Evolutionary conservation across 2,888 invertebrate genomes (phyloP).

Genomic region (Chromoteleia sp.): DNA sequence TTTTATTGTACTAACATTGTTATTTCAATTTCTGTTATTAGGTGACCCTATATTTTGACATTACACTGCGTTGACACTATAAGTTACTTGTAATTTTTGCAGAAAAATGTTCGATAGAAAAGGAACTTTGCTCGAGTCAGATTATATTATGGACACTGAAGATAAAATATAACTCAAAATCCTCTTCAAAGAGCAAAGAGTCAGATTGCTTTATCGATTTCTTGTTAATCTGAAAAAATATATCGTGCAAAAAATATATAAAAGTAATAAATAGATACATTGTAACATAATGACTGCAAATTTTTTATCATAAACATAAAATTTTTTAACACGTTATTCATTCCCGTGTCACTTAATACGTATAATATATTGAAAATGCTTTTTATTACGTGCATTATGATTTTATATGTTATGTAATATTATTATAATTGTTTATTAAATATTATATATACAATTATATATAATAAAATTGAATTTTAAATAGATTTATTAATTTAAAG

Average conservation of each 20-base stretch:
- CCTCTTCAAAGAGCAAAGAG: constrained; percentile 51
- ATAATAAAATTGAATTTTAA: no score
- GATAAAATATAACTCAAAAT: constrained; percentile 60
- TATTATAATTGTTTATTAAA: no score
- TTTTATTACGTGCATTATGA: no score
- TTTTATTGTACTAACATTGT: neutral
- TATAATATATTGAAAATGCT: no score
- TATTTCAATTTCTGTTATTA: neutral
- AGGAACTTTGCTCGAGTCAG: constrained; percentile 42
- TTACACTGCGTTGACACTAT: constrained; percentile 2
- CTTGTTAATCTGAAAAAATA: constrained; percentile 47
- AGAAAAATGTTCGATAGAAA: constrained; percentile 30
- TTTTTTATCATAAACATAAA: no score
- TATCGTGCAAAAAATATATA: constrained; percentile 28
- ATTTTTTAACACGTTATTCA: no score
- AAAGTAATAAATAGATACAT: constrained; percentile 35
- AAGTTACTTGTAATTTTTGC: constrained; percentile 24
- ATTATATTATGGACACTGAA: constrained; percentile 46
- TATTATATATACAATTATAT: no score
- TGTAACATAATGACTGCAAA: neutral
- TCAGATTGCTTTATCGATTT: constrained; percentile 63
- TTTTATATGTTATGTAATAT: no score
- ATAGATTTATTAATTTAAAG: no score
- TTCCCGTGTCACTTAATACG: no score
- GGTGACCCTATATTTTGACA: neutral